Base-by-base conservation (phyloP, 2,888 invertebrate genomes). In the Acheta domesticus region DNA sequence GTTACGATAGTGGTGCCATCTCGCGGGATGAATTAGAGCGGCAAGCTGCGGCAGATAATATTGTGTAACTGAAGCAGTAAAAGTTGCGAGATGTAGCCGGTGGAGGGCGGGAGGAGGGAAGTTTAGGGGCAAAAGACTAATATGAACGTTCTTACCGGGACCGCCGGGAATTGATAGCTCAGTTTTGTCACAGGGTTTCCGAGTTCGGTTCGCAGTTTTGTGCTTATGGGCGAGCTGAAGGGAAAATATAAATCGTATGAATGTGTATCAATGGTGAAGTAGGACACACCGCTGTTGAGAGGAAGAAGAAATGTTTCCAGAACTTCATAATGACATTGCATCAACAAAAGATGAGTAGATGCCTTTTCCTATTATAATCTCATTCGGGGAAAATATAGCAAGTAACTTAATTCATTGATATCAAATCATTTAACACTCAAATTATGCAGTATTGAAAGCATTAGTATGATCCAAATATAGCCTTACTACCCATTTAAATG, bases 61-160 rank as follows among this genome's bases (percentile, higher is more conserved):
- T 62, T 62, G 62, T 62, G 62, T 62, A 62, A 62, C 62, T 62
- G 62, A 62, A 62, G 62, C 62, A 62, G 62, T 62, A 62, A 62
- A 62, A 62, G 62, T 62, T 62, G 62, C 62, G 62, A 62, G 62
- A 62, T 62, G 62, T 14, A 62, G 16, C 62, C n/a, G 62, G 62
- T 14, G 14, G 62, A 62, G 11, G 14, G 62, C 11, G 11, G 62
- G 62, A 19, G 14, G 62, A 62, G 62, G n/a, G 62, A 62, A 62
- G 16, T 62, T 19, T 62, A n/a, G 62, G n/a, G 62, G 62, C 16
- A 62, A 62, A 62, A 62, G 62, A 62, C 62, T 62, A 62, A 62
- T 62, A 62, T n/a, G 62, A 19, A n/a, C n/a, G 62, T 62, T 62
- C 62, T 62, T 62, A 62, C 62, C n/a, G 62, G 14, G 62, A 14